Evolutionary conservation across 2,113 vertebrate species (phyloP), one percentile per base, ranked within the genome.

Genomic region (Steatornis caripensis): DNA sequence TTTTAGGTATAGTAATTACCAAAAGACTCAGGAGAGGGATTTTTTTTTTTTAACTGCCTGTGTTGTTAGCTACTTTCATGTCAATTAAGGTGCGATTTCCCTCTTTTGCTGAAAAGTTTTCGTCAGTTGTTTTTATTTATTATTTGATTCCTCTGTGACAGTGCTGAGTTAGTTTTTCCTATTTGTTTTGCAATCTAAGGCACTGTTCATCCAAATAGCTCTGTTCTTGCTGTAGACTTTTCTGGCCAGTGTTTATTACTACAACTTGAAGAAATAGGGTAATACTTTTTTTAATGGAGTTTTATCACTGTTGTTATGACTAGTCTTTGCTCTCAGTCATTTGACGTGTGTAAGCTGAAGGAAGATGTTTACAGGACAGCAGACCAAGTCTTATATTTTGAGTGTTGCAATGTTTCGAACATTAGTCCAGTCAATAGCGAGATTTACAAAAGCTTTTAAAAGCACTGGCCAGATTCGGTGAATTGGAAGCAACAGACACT

Each of bases 361-460:
- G 29, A 70, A 71, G 12, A 10, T 36, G 17, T 58, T 65, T 39
- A 65, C 12, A 48, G 46, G 22, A 60, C 57, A 27, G 17, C 32
- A 55, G 58, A 55, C 12, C 7, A 34, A 4, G 19, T 61, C 12
- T 68, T 49, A 4, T 11, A 5, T 80, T 68, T 91, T 77, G 16
- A 87, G 7, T 7, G 2, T 86, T 76, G 43, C 22, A 46, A 2
- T 79, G 32, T 49, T 78, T 91, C 53, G 17, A 54, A 26, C 12
- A 8, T 27, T 48, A 41, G 57, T 75, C 27, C 61, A 32, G 30
- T 61, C 51, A 62, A 19, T 79, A 57, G 62, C n/a, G 76, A 34
- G 21, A 45, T 85, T 54, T 75, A 39, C 37, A 70, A 79, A 79
- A 78, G 64, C 45, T 87, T 90, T 85, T 78, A 79, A 90, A 90